Conservation (phyloP, 2,797 vertebrate genomes). For the Argya squamiceps region DNA sequence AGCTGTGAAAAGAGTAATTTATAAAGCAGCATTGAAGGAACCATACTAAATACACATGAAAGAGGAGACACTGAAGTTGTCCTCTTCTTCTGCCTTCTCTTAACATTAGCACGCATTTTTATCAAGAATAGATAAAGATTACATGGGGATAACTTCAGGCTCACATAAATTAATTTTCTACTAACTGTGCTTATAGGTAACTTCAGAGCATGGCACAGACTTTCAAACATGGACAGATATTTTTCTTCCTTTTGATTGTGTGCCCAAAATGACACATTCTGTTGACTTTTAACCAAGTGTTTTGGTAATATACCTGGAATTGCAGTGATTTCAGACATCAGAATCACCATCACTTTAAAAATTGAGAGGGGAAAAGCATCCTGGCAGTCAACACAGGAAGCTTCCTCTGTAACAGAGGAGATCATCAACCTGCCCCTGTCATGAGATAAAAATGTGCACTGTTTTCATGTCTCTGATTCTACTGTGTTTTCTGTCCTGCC, state of each 20-base stretch:
- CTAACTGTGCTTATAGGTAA: neutral
- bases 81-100: neutral
- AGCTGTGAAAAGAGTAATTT: neutral
- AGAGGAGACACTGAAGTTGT: neutral
- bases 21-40: neutral
- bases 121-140: neutral
- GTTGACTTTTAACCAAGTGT: conserved; percentile 14
- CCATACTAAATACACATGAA: neutral
- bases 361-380: neutral
- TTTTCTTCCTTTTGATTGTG: neutral
- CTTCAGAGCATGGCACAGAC: neutral
- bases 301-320: neutral
- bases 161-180: neutral
- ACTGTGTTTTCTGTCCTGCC: neutral
- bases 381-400: neutral
- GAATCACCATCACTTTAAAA: conserved; percentile 26
- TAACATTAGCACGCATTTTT: neutral
- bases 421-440: conserved; percentile 33
- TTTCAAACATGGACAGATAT: neutral
- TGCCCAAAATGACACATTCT: conserved; percentile 16
- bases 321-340: conserved; percentile 2
- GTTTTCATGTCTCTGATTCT: neutral
- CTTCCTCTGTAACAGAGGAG: neutral
- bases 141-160: neutral
- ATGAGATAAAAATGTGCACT: conserved; percentile 18